Percentiles rank a stretch among this genome's conserved stretches.
Evolutionary conservation across 2,888 invertebrate genomes (phyloP).

Genomic region (Siphonodentalium dalli): DNA sequence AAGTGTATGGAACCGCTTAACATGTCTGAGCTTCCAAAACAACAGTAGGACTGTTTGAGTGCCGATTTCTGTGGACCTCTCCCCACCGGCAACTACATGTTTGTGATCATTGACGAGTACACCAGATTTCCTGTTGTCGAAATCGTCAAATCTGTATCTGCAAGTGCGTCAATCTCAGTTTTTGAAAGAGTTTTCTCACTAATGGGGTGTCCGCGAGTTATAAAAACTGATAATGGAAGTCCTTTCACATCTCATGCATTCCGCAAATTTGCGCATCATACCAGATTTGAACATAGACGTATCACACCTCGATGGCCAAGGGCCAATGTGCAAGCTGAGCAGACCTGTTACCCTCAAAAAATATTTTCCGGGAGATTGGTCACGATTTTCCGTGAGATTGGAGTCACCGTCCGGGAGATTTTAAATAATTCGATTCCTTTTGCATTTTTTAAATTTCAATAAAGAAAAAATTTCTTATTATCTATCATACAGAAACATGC

Average conservation of each 20-base stretch:
- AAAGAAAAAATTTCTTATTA: too few relatives aligned
- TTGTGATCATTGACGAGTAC: constrained; percentile 5
- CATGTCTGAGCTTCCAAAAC: too few relatives aligned
- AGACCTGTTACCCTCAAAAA: too few relatives aligned
- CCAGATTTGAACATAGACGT: background rate
- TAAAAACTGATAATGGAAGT: constrained; percentile 5
- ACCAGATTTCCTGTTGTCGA: constrained; percentile 4
- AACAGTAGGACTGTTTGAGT: constrained; percentile 1
- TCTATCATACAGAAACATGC: too few relatives aligned
- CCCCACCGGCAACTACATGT: background rate
- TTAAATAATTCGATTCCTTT: too few relatives aligned
- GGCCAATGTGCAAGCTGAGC: constrained; percentile 3
- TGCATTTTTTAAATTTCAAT: too few relatives aligned
- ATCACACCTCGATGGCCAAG: constrained; percentile 3
- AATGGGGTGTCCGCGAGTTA: background rate
- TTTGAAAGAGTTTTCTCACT: background rate
- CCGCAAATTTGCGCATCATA: background rate
- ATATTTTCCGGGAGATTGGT: too few relatives aligned
- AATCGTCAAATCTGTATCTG: background rate
- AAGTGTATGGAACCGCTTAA: too few relatives aligned
- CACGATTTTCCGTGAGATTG: too few relatives aligned
- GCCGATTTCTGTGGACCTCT: constrained; percentile 5
- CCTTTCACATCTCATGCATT: background rate
- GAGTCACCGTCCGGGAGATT: too few relatives aligned
- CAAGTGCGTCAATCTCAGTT: constrained; percentile 1